Conservation (phyloP, 2,888 invertebrate genomes). For the Pristionchus maxplancki region DNA sequence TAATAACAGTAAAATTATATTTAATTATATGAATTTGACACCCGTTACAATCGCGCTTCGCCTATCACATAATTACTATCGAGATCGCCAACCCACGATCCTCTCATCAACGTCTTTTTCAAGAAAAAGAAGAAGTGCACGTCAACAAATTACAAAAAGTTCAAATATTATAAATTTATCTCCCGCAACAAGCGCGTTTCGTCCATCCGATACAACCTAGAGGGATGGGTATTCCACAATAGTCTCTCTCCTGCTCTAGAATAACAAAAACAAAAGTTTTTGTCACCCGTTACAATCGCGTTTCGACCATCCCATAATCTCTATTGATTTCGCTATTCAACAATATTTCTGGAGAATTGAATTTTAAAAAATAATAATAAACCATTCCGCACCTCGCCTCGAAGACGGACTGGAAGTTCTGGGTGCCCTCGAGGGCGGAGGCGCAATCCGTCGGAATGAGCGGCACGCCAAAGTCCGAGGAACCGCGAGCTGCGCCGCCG, state of each 20-base stretch:
- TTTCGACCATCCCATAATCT: background rate
- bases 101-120: background rate
- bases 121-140: background rate
- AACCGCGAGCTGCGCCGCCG: background rate
- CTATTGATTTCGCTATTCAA: background rate
- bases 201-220: too few relatives aligned
- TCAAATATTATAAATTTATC: too few relatives aligned
- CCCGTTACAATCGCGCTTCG: background rate
- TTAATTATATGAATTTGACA: background rate
- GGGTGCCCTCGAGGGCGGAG: slow-evolving; percentile 68
- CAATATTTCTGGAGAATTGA: background rate
- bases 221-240: too few relatives aligned
- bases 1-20: background rate
- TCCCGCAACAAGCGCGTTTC: too few relatives aligned
- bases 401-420: slow-evolving; percentile 72
- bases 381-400: slow-evolving; percentile 60
- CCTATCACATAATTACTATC: background rate
- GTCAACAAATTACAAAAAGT: background rate
- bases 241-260: too few relatives aligned
- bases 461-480: slow-evolving; percentile 61
- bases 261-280: too few relatives aligned
- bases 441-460: slow-evolving; percentile 71
- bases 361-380: background rate
- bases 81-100: background rate
- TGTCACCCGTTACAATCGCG: background rate